These are phyloP conservation scores for Moxostoma hubbsi DNA, from an alignment of 2,797 vertebrate species.

Conservation along the genomic window DNA sequence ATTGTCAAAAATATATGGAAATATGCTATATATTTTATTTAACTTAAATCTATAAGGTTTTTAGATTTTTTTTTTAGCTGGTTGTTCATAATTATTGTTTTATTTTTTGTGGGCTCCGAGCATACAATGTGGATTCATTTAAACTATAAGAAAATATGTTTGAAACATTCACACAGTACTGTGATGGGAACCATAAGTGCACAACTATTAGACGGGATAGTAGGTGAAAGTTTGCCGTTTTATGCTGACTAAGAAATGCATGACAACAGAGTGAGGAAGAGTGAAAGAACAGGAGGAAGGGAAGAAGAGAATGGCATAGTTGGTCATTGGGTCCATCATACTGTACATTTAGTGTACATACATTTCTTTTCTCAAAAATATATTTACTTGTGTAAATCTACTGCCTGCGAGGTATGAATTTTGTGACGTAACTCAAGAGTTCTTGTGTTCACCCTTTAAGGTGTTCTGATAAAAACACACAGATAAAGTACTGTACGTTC, in stretches of 20 bases:
- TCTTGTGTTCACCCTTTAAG: neutral
- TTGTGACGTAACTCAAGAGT: neutral
- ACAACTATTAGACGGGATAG: neutral
- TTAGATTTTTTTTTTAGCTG: too few species aligned
- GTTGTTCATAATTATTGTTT: neutral
- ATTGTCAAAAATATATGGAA: too few species aligned
- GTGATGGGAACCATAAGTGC: slow-evolving; percentile 10
- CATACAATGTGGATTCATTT: neutral
- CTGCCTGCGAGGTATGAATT: neutral
- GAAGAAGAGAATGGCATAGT: slow-evolving; percentile 8
- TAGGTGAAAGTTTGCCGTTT: slow-evolving; percentile 36
- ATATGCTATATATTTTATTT: too few species aligned
- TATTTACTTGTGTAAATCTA: neutral
- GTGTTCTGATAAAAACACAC: slow-evolving; percentile 18
- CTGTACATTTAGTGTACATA: neutral
- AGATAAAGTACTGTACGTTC: slow-evolving; percentile 66
- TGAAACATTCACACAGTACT: slow-evolving; percentile 22
- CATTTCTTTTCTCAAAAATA: neutral
- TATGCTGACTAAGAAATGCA: slow-evolving; percentile 33
- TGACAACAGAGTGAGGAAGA: slow-evolving; percentile 25
- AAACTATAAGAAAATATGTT: slow-evolving; percentile 1
- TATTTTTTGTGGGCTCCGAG: neutral
- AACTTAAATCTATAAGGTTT: too few species aligned
- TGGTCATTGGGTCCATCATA: neutral
- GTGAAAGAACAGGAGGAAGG: slow-evolving; percentile 30